These are phyloP conservation scores for Actias luna DNA, from an alignment of 2,888 invertebrate genomes.

Conservation along the genomic window DNA sequence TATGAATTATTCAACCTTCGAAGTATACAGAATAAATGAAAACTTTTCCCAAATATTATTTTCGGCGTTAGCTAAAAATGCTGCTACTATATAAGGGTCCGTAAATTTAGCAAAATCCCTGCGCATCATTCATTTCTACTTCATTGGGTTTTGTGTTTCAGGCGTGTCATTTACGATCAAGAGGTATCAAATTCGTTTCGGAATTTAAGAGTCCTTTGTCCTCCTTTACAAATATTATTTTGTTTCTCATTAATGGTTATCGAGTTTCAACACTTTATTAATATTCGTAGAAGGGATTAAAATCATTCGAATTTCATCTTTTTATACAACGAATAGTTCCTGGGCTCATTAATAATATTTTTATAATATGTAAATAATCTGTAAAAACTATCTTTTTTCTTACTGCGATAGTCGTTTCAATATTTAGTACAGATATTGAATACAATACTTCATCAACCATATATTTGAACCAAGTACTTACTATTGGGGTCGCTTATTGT, in stretches of 20 bases:
- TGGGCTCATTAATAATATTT: too few species aligned
- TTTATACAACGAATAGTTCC: background rate
- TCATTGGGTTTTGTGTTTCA: slow-evolving; percentile 48
- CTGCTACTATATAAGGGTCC: slow-evolving; percentile 22
- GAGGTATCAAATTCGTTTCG: slow-evolving; percentile 33
- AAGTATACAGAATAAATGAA: slow-evolving; percentile 7
- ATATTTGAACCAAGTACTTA: too few species aligned
- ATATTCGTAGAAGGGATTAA: background rate
- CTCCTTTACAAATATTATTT: slow-evolving; percentile 15
- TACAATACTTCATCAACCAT: too few species aligned
- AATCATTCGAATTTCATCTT: background rate
- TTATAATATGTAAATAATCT: too few species aligned
- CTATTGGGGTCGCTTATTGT: too few species aligned
- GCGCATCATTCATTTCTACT: slow-evolving; percentile 48
- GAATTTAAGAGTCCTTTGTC: slow-evolving; percentile 21
- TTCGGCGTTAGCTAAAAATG: slow-evolving; percentile 15
- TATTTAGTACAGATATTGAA: too few species aligned
- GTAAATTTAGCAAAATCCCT: slow-evolving; percentile 37
- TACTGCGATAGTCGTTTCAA: too few species aligned
- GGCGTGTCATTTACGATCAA: slow-evolving; percentile 43
- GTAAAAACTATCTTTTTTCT: too few species aligned
- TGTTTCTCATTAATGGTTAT: slow-evolving; percentile 7
- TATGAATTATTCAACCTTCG: background rate
- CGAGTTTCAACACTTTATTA: background rate
- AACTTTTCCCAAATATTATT: slow-evolving; percentile 14